phyloP scores from a whole-genome alignment of 2,113 vertebrate species.

The Pantherophis guttatus region DNA sequence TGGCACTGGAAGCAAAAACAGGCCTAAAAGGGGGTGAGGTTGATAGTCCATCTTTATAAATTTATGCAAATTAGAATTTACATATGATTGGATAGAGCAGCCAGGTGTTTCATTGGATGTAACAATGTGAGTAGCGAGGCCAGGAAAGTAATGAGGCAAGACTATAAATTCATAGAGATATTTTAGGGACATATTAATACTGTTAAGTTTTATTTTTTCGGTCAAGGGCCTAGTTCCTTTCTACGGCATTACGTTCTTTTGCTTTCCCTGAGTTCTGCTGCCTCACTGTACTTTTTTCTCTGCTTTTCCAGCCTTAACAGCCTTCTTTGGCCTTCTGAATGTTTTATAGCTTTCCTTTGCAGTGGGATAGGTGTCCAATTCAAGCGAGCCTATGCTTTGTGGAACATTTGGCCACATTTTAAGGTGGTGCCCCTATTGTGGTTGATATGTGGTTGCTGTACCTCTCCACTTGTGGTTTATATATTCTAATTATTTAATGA shows the following conservation, averaged over 20 bases:
- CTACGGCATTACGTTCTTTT: neutral
- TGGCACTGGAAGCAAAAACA: neutral
- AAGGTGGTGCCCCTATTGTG: neutral
- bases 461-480: neutral
- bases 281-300: neutral
- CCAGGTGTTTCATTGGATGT: neutral
- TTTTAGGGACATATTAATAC: neutral
- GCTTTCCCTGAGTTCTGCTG: neutral
- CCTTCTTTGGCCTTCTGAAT: neutral
- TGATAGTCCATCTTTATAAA: neutral
- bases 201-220: neutral
- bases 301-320: neutral
- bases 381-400: neutral
- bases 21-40: neutral
- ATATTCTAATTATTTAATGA: neutral
- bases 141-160: neutral
- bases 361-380: neutral
- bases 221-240: neutral
- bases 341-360: neutral
- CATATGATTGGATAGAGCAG: neutral
- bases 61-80: neutral
- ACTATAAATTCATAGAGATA: neutral
- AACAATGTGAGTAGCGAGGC: neutral
- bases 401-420: neutral
- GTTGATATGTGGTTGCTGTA: neutral